Base-by-base conservation (phyloP, 2,888 invertebrate genomes). In the Ophraella communa region DNA sequence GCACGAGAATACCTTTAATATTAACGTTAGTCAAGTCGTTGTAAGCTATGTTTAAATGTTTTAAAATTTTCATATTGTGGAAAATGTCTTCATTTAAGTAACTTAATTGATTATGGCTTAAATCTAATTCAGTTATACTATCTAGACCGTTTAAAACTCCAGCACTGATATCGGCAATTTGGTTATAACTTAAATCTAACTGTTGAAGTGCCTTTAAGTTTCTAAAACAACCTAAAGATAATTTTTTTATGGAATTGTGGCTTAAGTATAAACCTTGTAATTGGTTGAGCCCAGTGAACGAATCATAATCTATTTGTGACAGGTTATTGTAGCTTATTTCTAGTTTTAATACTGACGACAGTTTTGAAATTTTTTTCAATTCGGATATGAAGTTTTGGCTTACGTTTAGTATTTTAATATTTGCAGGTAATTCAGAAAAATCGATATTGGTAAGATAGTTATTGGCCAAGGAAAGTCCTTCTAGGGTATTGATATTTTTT, bases 21-120 rank as follows among this genome's bases (percentile, higher is more conserved):
- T 68, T 61, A 17, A 64, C 45, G 39, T 58, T 58, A n/a, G 47
- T 65, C 20, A 68, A n/a, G 52, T 64, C 51, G 39, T 64, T 68
- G 33, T 65, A 35, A 21, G 68, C 65, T 10, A 68, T 68, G 23
- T 53, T 64, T 4, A 68, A 42, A 17, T n/a, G 14, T 17, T 18
- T 52, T 5, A 68, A 30, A 51, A 42, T 23, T 24, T 45, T 68
- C 24, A 45, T 62, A 30, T 61, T 64, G 24, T 68, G 68, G n/a
- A 68, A 68, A 33, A 61, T 55, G 18, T 68, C 63, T 21, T 64
- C 64, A 42, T 61, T 65, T 8, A 68, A 64, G 35, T 45, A 60
- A 10, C 39, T 18, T 3, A 68, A 17, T 44, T 60, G 61, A 49
- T 68, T 68, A 27, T 65, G 24, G 18, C 64, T 64, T 7, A 68